phyloP scores from a whole-genome alignment of 1,140 invertebrate species.

The Arctopsyche grandis region DNA sequence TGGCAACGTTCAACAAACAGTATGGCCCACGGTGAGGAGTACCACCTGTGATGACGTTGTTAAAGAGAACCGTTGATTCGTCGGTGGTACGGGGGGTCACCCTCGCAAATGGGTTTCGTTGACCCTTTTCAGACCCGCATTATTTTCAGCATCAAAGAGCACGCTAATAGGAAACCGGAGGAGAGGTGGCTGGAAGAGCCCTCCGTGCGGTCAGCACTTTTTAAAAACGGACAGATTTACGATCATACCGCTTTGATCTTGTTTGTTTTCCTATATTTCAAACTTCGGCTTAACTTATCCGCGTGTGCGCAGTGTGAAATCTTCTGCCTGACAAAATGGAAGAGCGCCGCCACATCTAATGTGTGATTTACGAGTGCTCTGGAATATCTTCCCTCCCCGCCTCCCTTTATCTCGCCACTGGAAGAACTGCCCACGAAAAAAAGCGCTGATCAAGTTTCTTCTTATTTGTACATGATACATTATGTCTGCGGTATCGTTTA shows the following conservation, averaged over 20 bases:
- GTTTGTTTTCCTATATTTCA: slow-evolving; percentile 54
- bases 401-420: slow-evolving; percentile 8
- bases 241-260: slow-evolving; percentile 47
- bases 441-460: slow-evolving; percentile 43
- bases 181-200: background rate
- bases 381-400: background rate
- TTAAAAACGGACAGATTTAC: slow-evolving; percentile 48
- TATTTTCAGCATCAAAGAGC: slow-evolving; percentile 45
- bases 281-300: slow-evolving; percentile 50
- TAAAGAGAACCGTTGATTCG: background rate
- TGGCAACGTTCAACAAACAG: background rate
- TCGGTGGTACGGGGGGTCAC: slow-evolving; percentile 24
- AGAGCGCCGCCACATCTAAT: slow-evolving; percentile 40
- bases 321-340: slow-evolving; percentile 42
- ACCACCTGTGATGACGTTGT: slow-evolving; percentile 23
- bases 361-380: slow-evolving; percentile 49
- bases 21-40: background rate
- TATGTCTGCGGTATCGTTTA: slow-evolving; percentile 42
- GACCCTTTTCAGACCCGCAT: slow-evolving; percentile 28
- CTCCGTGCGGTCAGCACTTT: slow-evolving; percentile 48
- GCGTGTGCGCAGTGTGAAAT: slow-evolving; percentile 49
- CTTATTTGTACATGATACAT: slow-evolving; percentile 44
- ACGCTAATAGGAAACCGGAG: slow-evolving; percentile 37
- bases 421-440: slow-evolving; percentile 1
- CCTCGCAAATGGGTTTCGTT: slow-evolving; percentile 41